Evolutionary conservation across 1,140 invertebrate genomes (phyloP).

Genomic region (Argopecten irradians): DNA sequence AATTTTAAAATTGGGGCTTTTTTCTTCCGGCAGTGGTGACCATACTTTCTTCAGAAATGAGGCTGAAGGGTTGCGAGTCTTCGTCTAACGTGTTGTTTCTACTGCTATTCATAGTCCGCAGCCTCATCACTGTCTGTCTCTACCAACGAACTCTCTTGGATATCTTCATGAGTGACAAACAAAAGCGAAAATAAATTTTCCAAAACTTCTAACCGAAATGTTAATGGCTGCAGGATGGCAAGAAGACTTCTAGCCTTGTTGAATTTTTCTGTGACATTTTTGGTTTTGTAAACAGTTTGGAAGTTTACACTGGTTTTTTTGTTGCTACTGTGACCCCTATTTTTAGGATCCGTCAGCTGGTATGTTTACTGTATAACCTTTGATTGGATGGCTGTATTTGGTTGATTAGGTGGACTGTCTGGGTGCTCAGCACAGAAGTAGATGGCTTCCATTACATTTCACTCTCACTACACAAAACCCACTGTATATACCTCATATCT

Average conservation of each 20-base stretch:
- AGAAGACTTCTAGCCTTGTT: conserved; percentile 64
- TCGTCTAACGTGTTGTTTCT: conserved; percentile 37
- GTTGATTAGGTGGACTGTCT: conserved; percentile 61
- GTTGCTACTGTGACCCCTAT: not conserved
- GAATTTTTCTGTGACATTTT: conserved; percentile 65
- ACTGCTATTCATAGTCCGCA: conserved; percentile 50
- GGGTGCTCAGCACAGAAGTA: conserved; percentile 66
- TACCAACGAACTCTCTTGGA: conserved; percentile 62
- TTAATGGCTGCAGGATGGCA: conserved; percentile 71
- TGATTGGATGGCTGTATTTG: conserved; percentile 52
- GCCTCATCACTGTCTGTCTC: conserved; percentile 67
- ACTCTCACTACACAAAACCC: conserved; percentile 74
- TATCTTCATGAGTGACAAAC: conserved; percentile 74
- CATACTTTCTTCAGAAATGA: conserved; percentile 36
- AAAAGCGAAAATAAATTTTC: conserved; percentile 78
- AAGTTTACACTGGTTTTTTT: conserved; percentile 52
- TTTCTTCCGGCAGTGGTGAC: conserved; percentile 11
- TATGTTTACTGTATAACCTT: not conserved
- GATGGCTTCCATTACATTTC: conserved; percentile 71
- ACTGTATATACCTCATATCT: conserved; percentile 70
- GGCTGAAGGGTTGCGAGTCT: not conserved
- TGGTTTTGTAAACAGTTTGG: conserved; percentile 62
- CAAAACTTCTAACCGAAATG: conserved; percentile 76
- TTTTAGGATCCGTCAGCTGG: not conserved
- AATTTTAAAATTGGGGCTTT: not conserved